Evolutionary conservation across 2,888 invertebrate species (phyloP), one percentile per base, ranked within the genome.

Genomic region (Chalcis sispes): DNA sequence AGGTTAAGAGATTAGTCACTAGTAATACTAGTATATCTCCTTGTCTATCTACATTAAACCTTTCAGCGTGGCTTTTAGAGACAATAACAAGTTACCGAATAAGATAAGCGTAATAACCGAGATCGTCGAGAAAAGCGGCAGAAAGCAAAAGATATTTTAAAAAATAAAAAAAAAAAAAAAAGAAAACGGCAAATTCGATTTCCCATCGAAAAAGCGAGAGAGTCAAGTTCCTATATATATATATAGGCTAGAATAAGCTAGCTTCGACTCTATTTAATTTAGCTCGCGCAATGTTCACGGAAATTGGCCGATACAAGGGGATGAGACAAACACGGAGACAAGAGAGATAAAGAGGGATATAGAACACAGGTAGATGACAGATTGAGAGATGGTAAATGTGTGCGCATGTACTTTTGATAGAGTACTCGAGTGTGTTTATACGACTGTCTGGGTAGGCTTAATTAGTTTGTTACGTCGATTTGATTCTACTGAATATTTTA

Each of bases 231-330:
- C n/a, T n/a, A n/a, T 4, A 18, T 46, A 27, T n/a, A n/a, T 4
- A 48, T 8, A 18, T 8, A 18, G 18, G 32, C 27, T 25, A 29
- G 32, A n/a, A 13, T 15, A 2, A 23, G 42, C 50, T 1, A 18
- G n/a, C n/a, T 42, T 18, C 40, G 20, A 25, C 67, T 42, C 2
- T 56, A 46, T 67, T 67, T 56, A 56, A n/a, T n/a, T 13, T 15
- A 2, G 42, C 56, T 25, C 56, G 23, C 48, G 29, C 32, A 18
- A 10, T 1, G 40, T 27, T 75, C 64, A 61, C 66, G 78, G 56
- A 54, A 67, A 67, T 56, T 56, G 54, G 42, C 42, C 36, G 42
- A 48, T 27, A 18, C 50, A 18, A 18, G 50, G n/a, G 40, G 58
- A 36, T 54, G 52, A 25, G 52, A 54, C 10, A 20, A 2, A 20